A percentile compares a stretch with the other conserved stretches of the same genome.
Conservation (phyloP, 2,797 vertebrate species). For the Rhincodon typus region DNA sequence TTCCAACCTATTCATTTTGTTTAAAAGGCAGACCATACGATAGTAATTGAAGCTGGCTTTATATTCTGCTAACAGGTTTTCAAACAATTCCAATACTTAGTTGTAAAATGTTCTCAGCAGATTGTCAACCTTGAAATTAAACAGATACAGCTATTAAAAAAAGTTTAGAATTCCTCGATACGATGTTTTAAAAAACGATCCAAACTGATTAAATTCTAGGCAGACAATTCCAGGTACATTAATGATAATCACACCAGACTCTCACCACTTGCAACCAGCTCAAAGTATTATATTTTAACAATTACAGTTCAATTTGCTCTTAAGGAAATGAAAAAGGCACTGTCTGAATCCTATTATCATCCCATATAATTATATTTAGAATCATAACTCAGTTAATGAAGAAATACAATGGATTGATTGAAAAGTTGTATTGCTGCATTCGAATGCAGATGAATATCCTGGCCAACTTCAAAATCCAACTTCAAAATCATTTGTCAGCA, state of each 20-base stretch:
- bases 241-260: neutral
- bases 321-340: neutral
- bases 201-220: neutral
- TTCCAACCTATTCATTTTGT: neutral
- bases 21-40: neutral
- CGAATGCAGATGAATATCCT: neutral
- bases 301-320: neutral
- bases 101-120: neutral
- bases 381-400: neutral
- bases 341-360: neutral
- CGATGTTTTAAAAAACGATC: neutral
- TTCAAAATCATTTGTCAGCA: neutral
- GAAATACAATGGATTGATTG: neutral
- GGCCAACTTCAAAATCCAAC: neutral
- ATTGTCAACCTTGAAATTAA: slow-evolving; percentile 2
- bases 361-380: neutral
- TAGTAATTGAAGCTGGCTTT: neutral
- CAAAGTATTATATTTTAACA: neutral
- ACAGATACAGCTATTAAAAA: neutral
- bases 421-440: neutral
- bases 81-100: neutral
- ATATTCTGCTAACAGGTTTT: neutral
- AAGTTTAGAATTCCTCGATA: neutral
- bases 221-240: neutral
- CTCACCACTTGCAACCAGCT: neutral